These are phyloP conservation scores for Chinchilla lanigera DNA, from an alignment of 2,113 vertebrate genomes.

Conservation along the genomic window DNA sequence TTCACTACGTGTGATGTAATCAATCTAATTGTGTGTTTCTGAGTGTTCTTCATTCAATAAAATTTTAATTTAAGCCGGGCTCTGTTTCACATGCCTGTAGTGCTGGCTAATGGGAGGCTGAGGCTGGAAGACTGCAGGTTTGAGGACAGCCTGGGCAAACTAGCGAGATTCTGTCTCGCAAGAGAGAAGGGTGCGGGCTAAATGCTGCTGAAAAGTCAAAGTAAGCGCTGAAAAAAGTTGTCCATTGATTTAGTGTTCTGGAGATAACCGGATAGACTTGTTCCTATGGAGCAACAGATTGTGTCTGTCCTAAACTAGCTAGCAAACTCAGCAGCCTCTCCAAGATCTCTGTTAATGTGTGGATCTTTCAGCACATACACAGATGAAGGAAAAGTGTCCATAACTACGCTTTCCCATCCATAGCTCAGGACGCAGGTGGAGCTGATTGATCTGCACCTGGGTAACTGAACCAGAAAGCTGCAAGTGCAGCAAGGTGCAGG, in stretches of 20 bases:
- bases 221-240: neutral
- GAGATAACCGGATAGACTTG: neutral
- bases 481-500: neutral
- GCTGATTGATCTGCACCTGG: fast-evolving
- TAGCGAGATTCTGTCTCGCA: neutral
- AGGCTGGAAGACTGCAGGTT: neutral
- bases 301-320: too few relatives aligned
- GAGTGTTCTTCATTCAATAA: constrained; percentile 93
- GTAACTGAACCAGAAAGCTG: too few relatives aligned
- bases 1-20: neutral
- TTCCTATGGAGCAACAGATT: neutral
- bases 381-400: neutral
- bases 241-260: neutral
- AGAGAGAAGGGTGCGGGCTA: fast-evolving
- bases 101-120: neutral
- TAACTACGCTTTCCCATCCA: neutral
- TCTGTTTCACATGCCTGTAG: neutral
- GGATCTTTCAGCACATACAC: neutral
- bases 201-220: neutral
- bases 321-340: neutral
- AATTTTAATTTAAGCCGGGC: constrained; percentile 88
- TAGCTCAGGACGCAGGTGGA: neutral
- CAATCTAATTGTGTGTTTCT: neutral
- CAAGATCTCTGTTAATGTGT: neutral
- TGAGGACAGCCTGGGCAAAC: neutral